Conservation (phyloP, 2,113 vertebrate genomes). For the Ploceus nigricollis region DNA sequence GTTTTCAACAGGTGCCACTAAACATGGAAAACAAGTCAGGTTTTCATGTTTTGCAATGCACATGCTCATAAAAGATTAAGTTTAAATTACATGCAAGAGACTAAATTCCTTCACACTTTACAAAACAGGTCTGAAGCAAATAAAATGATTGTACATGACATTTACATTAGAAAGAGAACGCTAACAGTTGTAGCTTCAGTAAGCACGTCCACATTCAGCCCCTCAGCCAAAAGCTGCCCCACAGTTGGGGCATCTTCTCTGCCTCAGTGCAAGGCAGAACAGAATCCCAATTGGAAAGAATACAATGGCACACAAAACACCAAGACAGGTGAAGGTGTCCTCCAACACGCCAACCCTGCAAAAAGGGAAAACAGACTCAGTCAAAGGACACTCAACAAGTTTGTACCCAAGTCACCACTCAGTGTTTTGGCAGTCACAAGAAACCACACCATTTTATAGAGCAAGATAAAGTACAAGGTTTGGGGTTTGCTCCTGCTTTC, state of each 20-base stretch:
- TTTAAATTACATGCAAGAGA: constrained; percentile 52
- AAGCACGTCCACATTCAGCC: constrained; percentile 57
- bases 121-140: constrained; percentile 75
- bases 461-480: background rate
- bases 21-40: constrained; percentile 46
- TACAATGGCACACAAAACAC: constrained; percentile 92
- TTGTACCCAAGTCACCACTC: background rate
- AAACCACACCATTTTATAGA: background rate
- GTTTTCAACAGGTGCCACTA: constrained; percentile 64
- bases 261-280: constrained; percentile 93
- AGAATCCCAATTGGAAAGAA: constrained; percentile 96
- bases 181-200: constrained; percentile 44
- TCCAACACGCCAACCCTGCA: constrained; percentile 94
- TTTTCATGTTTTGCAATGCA: constrained; percentile 40
- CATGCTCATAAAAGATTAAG: constrained; percentile 54
- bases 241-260: constrained; percentile 96
- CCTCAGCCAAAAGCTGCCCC: constrained; percentile 91
- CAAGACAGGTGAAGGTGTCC: constrained; percentile 96
- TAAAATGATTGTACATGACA: constrained; percentile 79
- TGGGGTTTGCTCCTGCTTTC: background rate
- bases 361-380: constrained; percentile 3
- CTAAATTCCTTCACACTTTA: constrained; percentile 60
- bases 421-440: background rate
- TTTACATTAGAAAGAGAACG: constrained; percentile 77
- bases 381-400: background rate